Conservation (phyloP, 2,113 vertebrate genomes). For the Smithornis capensis region DNA sequence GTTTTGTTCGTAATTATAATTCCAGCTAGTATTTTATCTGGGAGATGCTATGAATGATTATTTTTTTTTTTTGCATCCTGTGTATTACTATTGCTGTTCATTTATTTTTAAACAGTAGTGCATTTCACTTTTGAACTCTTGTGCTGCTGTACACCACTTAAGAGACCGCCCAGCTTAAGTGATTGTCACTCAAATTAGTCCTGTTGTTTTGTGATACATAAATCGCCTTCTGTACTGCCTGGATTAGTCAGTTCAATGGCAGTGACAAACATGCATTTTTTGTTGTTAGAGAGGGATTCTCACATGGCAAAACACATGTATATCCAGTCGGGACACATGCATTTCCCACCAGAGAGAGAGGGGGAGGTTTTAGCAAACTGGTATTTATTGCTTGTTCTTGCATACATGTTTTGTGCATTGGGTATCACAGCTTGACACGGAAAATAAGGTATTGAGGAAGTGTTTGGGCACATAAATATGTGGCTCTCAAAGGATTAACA, state of each 20-base stretch:
- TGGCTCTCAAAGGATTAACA: conserved; percentile 20
- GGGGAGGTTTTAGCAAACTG: not conserved
- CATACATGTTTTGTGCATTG: not conserved
- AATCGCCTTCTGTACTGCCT: not conserved
- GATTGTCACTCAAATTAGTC: conserved; percentile 47
- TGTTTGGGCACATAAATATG: not conserved
- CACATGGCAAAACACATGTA: conserved; percentile 14
- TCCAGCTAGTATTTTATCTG: not conserved
- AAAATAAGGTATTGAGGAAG: conserved; percentile 25
- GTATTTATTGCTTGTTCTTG: conserved; percentile 47
- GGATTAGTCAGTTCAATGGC: conserved; percentile 33
- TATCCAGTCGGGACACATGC: not conserved
- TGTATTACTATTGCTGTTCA: not conserved
- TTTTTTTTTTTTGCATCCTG: rapidly evolving
- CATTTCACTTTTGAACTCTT: not conserved
- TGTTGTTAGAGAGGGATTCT: not conserved
- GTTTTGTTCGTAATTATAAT: not conserved
- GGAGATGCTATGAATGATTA: not conserved
- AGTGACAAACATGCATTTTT: not conserved
- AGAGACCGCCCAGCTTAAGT: not conserved
- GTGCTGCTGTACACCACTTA: not conserved
- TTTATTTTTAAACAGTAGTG: not conserved
- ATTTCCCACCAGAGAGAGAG: conserved; percentile 5
- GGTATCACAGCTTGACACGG: conserved; percentile 7
- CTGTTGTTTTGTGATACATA: conserved; percentile 25